Evolutionary conservation across 2,888 invertebrate species (phyloP), one percentile per base, ranked within the genome.

Genomic region (Machimus atricapillus): DNA sequence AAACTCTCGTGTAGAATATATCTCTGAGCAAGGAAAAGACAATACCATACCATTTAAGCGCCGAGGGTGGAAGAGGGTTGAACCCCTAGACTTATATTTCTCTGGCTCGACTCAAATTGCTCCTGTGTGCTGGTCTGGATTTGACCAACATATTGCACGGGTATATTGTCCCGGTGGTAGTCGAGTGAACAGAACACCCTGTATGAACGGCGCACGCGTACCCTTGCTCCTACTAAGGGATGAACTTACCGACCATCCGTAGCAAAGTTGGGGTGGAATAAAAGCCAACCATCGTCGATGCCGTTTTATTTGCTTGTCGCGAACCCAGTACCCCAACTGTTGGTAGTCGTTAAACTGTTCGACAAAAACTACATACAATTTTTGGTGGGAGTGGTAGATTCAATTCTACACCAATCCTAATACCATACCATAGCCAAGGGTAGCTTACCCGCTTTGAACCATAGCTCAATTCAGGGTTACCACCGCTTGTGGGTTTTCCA

Each of bases 141-240:
- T 40, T 58, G 27, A 82, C 56, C 46, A 74, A 85, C 74, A 85
- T 85, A 85, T 85, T 85, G 46, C 37, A 56, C 58, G 16, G 16
- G 37, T 82, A 76, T 34, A 37, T 34, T 79, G 52, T 19, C 43
- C 27, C 43, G 52, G 40, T 76, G 27, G 76, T 87, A 83, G 92
- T 88, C 87, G 87, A 56, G 66, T 91, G 92, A 92, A 92, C 90
- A 90, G 92, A 92, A 92, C 90, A 90, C 89, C 90, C 89, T 93
- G 92, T 93, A 90, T 90, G 93, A 93, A 92, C 90, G 92, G 92
- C 89, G 89, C 89, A 90, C 92, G 91, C 91, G 31, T 31, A 74
- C 46, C 43, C 46, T 74, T 74, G 52, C 40, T 85, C 43, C 46
- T 76, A 23, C 37, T 9, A n/a, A 40, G 85, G 85, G 85, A 85